Percentiles rank a stretch among this genome's conserved stretches.
Evolutionary conservation across 2,888 invertebrate species (phyloP).

Genomic region (Nymphalis c-album): DNA sequence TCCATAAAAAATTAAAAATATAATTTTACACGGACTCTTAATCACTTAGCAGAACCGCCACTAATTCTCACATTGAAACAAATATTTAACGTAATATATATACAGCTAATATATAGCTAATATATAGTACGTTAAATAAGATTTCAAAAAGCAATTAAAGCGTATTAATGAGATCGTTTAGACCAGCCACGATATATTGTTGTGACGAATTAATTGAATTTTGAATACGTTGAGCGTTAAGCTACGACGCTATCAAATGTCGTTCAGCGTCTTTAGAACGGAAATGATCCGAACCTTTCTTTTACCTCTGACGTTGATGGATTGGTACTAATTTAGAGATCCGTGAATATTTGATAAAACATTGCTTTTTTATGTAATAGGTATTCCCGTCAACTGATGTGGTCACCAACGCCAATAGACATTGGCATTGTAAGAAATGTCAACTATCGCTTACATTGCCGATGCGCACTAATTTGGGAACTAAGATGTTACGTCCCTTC

Average conservation of each 20-base stretch:
- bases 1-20: too few relatives aligned
- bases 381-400: too few relatives aligned
- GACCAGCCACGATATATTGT: constrained; percentile 40
- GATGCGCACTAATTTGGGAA: too few relatives aligned
- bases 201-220: constrained; percentile 55
- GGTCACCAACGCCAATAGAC: too few relatives aligned
- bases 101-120: neutral
- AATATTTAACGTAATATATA: too few relatives aligned
- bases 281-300: constrained; percentile 43
- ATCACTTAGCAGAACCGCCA: too few relatives aligned
- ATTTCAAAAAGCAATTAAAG: constrained; percentile 15
- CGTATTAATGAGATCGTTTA: constrained; percentile 17
- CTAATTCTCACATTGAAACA: too few relatives aligned
- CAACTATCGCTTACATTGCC: too few relatives aligned
- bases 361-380: neutral
- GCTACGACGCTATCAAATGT: constrained; percentile 64
- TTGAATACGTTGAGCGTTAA: constrained; percentile 59
- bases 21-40: too few relatives aligned
- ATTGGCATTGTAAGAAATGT: too few relatives aligned
- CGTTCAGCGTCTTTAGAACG: constrained; percentile 50
- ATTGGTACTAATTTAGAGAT: constrained; percentile 40
- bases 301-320: constrained; percentile 44
- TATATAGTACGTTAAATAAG: neutral
- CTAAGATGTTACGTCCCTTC: too few relatives aligned
- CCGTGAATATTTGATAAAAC: constrained; percentile 17